Conservation (phyloP, 2,797 vertebrate species). For the Rhinichthys osculus region DNA sequence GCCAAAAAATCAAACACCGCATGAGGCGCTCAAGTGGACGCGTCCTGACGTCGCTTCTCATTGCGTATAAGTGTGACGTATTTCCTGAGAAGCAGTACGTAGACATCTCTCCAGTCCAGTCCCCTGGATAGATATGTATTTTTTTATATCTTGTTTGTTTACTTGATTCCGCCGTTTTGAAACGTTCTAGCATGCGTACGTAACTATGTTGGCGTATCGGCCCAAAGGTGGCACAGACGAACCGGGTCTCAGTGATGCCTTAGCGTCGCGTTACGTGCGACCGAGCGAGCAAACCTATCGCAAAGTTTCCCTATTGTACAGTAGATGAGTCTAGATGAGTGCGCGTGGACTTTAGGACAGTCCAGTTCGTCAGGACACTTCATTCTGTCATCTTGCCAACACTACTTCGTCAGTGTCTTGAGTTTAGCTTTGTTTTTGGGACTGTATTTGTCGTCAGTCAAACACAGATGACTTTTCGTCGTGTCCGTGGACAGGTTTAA, state of each 20-base stretch:
- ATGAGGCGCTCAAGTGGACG: conserved; percentile 60
- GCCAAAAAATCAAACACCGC: conserved; percentile 59
- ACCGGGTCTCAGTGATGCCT: conserved; percentile 37
- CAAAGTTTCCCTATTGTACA: conserved; percentile 58
- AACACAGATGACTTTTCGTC: conserved; percentile 1
- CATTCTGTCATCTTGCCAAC: not conserved
- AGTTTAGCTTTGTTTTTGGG: conserved; percentile 13
- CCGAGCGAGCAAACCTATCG: conserved; percentile 48
- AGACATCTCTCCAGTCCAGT: conserved; percentile 67
- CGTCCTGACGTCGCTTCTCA: conserved; percentile 62
- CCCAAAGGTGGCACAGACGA: conserved; percentile 21
- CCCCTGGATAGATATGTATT: conserved; percentile 64
- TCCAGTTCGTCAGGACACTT: not conserved
- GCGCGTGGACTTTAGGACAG: conserved; percentile 30
- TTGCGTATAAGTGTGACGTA: conserved; percentile 77
- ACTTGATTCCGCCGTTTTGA: conserved; percentile 61
- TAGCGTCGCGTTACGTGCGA: conserved; percentile 47
- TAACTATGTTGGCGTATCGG: conserved; percentile 29
- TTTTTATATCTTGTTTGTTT: conserved; percentile 71
- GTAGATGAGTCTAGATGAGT: conserved; percentile 51
- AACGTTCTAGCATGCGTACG: conserved; percentile 54
- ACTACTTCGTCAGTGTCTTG: not conserved
- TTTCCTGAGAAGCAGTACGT: conserved; percentile 82
- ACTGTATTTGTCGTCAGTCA: not conserved
- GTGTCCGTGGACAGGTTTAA: not conserved